phyloP scores from a whole-genome alignment of 1,140 invertebrate species.

The Phymastichus coffea region DNA sequence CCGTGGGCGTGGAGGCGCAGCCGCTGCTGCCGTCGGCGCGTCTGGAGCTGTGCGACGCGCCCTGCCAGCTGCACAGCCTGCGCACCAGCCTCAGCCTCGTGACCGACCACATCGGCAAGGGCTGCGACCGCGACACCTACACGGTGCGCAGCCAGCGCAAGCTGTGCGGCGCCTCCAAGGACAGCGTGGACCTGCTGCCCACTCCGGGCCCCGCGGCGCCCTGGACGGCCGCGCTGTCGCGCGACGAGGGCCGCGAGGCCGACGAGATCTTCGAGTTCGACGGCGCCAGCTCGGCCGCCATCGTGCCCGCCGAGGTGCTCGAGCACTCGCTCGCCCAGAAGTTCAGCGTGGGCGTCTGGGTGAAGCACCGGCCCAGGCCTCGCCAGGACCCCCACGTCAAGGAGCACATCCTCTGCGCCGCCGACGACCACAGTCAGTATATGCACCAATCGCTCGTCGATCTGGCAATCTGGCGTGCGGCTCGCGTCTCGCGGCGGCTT shows the following conservation, averaged over 20 bases:
- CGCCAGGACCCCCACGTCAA: conserved; percentile 83
- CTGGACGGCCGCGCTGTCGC: conserved; percentile 84
- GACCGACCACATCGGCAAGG: conserved; percentile 84
- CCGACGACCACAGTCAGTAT: conserved; percentile 91
- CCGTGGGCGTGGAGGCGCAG: conserved; percentile 76
- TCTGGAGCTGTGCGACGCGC: conserved; percentile 86
- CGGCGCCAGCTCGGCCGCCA: conserved; percentile 80
- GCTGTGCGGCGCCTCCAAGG: conserved; percentile 72
- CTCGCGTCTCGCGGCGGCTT: no score
- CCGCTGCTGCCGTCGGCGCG: conserved; percentile 80
- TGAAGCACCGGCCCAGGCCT: conserved; percentile 77
- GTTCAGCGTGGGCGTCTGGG: conserved; percentile 91
- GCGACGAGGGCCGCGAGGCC: conserved; percentile 84
- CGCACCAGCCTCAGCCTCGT: conserved; percentile 69
- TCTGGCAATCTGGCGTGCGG: no score
- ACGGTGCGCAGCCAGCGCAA: conserved; percentile 86
- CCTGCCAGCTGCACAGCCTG: conserved; percentile 67
- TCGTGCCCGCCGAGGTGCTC: conserved; percentile 75
- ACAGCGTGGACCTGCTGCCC: conserved; percentile 82
- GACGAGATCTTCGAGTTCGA: conserved; percentile 96
- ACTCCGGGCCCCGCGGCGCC: conserved; percentile 75
- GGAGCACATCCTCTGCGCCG: conserved; percentile 93
- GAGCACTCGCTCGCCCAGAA: conserved; percentile 74
- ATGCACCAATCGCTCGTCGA: no score
- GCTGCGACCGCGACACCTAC: conserved; percentile 91